Evolutionary conservation across 2,797 vertebrate species (phyloP), one percentile per base, ranked within the genome.

Genomic region (Melanotaenia parkinsoni): DNA sequence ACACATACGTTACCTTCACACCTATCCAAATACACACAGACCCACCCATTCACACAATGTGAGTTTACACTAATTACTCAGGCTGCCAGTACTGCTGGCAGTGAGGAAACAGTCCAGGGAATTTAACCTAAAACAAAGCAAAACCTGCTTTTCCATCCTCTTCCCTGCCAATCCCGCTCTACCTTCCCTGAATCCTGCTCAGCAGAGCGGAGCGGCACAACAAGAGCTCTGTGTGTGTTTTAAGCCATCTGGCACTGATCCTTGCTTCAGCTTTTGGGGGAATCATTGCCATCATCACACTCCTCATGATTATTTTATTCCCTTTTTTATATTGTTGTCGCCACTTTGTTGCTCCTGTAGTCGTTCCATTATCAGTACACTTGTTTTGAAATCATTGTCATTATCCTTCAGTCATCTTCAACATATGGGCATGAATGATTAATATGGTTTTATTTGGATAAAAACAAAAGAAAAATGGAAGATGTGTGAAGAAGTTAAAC

Each of bases 41-140:
- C 68, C 79, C 74, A 53, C 43, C 43, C 58, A 60, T 68, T 79
- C 58, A 45, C 75, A 84, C 76, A 77, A 65, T 64, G 79, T 35
- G 71, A 81, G 73, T 78, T 83, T 78, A 74, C 60, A 63, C 76
- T 85, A 86, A 87, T 90, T 88, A 80, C 77, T 72, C 71, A 65
- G 71, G 33, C 77, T 80, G 78, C 82, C 75, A 72, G 61, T 43
- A 72, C 67, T 83, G 61, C 74, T 90, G 89, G 88, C 88, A 89
- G 76, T 0, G n/a, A 85, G 68, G 63, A 80, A 67, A 61, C 83
- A 82, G 77, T 85, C 83, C 67, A 56, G 89, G 83, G 90, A 91
- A 76, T 90, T 88, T 72, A 77, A 82, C 70, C 79, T 33, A 70
- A 89, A 88, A 88, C 83, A 90, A 92, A 90, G 80, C 67, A 71